Evolutionary conservation across 2,113 vertebrate genomes (phyloP), one percentile per base, ranked within the genome.

Genomic region (Sterna hirundo): DNA sequence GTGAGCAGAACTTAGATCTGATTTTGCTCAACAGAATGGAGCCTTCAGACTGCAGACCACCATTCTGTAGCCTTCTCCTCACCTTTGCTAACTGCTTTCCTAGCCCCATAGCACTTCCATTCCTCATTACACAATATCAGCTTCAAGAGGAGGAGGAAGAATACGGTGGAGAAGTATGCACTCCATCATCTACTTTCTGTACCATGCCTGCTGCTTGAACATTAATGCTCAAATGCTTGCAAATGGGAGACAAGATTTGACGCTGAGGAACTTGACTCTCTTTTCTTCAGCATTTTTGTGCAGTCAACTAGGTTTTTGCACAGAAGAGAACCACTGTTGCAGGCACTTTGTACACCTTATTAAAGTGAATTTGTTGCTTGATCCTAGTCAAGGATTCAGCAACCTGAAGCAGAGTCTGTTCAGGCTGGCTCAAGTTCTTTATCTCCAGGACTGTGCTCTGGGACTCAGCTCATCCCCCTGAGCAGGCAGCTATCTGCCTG

Each of bases 141-240:
- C 15, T 75, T 85, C 75, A 77, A 26, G 27, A 34, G 17, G 7
- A 83, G 25, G 34, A 78, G 10, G 21, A 86, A 74, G 10, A 69
- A 65, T 44, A 61, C 44, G 22, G 22, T 69, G n/a, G 19, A 76
- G 30, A 44, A 69, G 1, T 11, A 20, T 16, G 11, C 9, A 81
- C 1, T 1, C 25, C 15, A 22, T 7, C 0, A 0, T 65, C 23
- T 52, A 1, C 19, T 14, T 66, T 70, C 42, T 78, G 2, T 74
- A 47, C 21, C 12, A 38, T 15, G 17, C 10, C 27, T 74, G 13
- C 13, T 88, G 9, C 27, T 81, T 82, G 23, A 78, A 54, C 14
- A 40, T 6, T 40, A 58, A 36, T 23, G 6, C 22, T 36, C 16
- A 60, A 80, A 51, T 32, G 22, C 5, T 81, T 60, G 15, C 5